Evolutionary conservation across 1,140 invertebrate species (phyloP).

Genomic region (Cylas formicarius): DNA sequence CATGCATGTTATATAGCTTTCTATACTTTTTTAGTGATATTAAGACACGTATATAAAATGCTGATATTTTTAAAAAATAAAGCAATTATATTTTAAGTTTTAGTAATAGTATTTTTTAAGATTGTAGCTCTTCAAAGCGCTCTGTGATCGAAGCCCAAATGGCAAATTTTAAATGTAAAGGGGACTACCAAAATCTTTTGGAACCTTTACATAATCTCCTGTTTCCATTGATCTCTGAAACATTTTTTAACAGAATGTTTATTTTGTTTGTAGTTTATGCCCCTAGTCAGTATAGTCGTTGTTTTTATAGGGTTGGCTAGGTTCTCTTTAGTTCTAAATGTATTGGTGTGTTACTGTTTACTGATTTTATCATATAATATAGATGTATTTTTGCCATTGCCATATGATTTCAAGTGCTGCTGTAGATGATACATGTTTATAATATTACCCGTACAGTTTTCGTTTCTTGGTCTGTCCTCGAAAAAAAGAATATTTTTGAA

Average conservation of each 20-base stretch:
- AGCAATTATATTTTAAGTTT: constrained; percentile 33
- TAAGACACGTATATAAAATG: constrained; percentile 32
- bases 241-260: constrained; percentile 38
- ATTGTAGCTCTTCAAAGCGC: constrained; percentile 41
- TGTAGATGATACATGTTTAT: constrained; percentile 2
- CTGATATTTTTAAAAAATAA: constrained; percentile 41
- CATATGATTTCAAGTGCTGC: constrained; percentile 17
- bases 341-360: constrained; percentile 33
- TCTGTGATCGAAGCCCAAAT: constrained; percentile 40
- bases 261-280: constrained; percentile 36
- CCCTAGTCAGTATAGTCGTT: constrained; percentile 42
- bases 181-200: constrained; percentile 14
- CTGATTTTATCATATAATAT: constrained; percentile 17
- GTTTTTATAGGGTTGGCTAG: constrained; percentile 38
- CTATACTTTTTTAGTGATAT: constrained; percentile 27
- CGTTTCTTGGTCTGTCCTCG: constrained; percentile 8
- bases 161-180: constrained; percentile 27
- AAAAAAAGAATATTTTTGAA: constrained; percentile 1
- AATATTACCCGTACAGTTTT: neutral
- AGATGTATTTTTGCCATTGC: constrained; percentile 20
- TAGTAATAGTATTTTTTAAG: constrained; percentile 28
- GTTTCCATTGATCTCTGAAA: constrained; percentile 41
- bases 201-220: constrained; percentile 34
- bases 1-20: constrained; percentile 28
- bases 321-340: constrained; percentile 33